Conservation (phyloP, 2,113 vertebrate genomes). For the Symphodus melops region DNA sequence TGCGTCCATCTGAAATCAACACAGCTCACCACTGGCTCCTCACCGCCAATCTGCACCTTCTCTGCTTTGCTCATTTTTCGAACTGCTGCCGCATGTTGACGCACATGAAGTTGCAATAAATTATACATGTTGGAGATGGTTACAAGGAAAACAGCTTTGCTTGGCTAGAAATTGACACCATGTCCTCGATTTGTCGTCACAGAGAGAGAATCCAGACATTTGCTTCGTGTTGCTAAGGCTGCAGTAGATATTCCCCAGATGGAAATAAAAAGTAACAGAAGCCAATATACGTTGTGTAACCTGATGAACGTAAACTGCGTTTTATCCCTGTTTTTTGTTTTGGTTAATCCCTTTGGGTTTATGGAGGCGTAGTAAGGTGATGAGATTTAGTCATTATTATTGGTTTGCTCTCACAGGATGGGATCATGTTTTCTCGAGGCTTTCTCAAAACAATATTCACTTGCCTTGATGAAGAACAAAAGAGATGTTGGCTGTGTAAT, state of each 20-base stretch:
- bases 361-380: slow-evolving; percentile 1
- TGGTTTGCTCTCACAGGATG: neutral
- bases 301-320: slow-evolving; percentile 11
- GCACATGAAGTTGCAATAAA: slow-evolving; percentile 37
- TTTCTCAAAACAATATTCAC: neutral
- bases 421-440: neutral
- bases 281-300: slow-evolving; percentile 21
- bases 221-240: neutral
- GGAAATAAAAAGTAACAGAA: slow-evolving; percentile 12
- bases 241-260: slow-evolving; percentile 6
- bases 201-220: slow-evolving; percentile 18
- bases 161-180: slow-evolving; percentile 21
- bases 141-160: slow-evolving; percentile 23
- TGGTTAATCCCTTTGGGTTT: slow-evolving; percentile 7
- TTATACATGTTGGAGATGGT: slow-evolving; percentile 35
- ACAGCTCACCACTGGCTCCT: slow-evolving; percentile 15
- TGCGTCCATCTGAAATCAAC: slow-evolving; percentile 52
- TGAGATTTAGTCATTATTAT: slow-evolving; percentile 20
- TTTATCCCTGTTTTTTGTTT: neutral
- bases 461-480: neutral
- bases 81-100: slow-evolving; percentile 15
- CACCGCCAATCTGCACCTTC: slow-evolving; percentile 23
- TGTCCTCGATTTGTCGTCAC: neutral
- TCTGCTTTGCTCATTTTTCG: slow-evolving; percentile 1
- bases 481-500: neutral